Evolutionary conservation across 2,888 invertebrate genomes (phyloP).

Genomic region (Xylota sylvarum): DNA sequence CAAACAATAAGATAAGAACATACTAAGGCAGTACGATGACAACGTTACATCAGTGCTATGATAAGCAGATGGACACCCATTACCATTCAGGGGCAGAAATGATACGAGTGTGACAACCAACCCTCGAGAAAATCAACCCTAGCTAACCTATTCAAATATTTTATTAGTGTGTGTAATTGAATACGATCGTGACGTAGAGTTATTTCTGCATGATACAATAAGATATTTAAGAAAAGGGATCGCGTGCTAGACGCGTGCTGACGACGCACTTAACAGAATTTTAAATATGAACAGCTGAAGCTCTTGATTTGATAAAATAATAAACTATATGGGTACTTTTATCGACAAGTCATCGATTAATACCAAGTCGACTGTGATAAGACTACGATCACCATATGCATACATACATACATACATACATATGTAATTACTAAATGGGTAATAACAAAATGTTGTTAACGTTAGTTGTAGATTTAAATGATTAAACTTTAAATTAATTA

Average conservation of each 20-base stretch:
- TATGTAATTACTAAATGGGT: no score
- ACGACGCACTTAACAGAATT: not conserved
- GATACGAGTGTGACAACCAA: not conserved
- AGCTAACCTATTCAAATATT: not conserved
- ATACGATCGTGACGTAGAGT: constrained; percentile 1
- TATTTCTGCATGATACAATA: not conserved
- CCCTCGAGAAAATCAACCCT: constrained; percentile 8
- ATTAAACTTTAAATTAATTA: no score
- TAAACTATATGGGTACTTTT: not conserved
- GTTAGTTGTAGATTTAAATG: no score
- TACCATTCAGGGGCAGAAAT: not conserved
- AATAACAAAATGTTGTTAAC: no score
- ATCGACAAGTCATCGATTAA: not conserved
- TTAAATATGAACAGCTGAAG: constrained; percentile 9
- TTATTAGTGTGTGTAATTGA: constrained; percentile 13
- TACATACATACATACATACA: no score
- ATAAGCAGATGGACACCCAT: not conserved
- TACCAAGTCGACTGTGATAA: no score
- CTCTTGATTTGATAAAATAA: not conserved
- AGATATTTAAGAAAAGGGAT: not conserved
- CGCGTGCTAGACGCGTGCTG: constrained; percentile 5
- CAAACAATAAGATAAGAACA: not conserved
- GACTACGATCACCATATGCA: no score
- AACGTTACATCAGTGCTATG: not conserved
- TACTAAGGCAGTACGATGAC: not conserved